Evolutionary conservation across 2,797 vertebrate genomes (phyloP).

Genomic region (Tadarida brasiliensis): DNA sequence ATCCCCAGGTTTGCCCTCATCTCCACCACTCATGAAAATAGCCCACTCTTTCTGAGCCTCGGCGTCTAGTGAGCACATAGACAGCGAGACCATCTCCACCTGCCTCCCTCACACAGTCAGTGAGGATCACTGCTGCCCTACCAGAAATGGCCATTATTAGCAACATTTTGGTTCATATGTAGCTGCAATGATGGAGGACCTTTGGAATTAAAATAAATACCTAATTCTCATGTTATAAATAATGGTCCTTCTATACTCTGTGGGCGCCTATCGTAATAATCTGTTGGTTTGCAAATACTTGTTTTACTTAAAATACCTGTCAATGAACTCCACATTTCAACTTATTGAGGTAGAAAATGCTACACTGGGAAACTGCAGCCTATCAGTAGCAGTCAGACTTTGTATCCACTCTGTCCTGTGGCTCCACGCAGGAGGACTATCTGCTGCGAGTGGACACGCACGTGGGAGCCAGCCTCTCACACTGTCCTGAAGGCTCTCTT

Average conservation of each 20-base stretch:
- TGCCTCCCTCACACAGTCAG: accelerated
- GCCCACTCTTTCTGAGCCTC: not conserved
- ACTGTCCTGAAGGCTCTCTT: not conserved
- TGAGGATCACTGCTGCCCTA: accelerated
- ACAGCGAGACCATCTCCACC: not conserved
- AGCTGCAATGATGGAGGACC: not conserved
- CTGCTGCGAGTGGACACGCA: not conserved
- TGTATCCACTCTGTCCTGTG: not conserved
- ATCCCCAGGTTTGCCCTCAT: not conserved
- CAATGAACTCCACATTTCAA: not conserved
- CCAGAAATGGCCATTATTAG: accelerated
- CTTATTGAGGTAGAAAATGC: not conserved
- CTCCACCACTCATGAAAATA: not conserved
- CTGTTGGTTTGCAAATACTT: not conserved
- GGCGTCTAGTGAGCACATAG: not conserved
- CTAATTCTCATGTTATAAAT: not conserved
- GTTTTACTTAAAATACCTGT: not conserved
- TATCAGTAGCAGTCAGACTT: not conserved
- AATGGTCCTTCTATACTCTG: not conserved
- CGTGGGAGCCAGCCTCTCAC: accelerated
- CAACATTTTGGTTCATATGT: accelerated
- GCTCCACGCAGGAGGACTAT: not conserved
- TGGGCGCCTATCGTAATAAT: not conserved
- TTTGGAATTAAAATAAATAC: not conserved
- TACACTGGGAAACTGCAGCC: accelerated